These are phyloP conservation scores for Spongilla lacustris DNA, from an alignment of 37 sponge, comb jelly and placozoan species.

Conservation along the genomic window DNA sequence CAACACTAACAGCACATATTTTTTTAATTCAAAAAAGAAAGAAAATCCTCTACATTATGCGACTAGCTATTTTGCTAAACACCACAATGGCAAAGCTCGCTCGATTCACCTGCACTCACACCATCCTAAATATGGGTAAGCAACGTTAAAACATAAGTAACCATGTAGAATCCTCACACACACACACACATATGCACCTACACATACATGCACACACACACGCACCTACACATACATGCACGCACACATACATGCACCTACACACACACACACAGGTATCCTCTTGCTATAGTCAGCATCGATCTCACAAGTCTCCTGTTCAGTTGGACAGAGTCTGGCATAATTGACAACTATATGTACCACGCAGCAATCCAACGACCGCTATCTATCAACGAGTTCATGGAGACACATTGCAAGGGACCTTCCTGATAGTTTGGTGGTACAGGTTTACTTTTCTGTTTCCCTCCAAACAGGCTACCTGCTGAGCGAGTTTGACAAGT, in stretches of 20 bases:
- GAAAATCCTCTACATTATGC: too few relatives aligned
- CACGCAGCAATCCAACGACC: conserved; percentile 13
- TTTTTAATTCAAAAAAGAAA: not conserved
- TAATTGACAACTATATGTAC: conserved; percentile 45
- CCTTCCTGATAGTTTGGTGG: not conserved
- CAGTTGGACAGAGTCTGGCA: conserved; percentile 29
- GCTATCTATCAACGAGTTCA: conserved; percentile 19
- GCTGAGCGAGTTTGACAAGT: conserved; percentile 57
- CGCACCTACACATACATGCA: conserved; percentile 27
- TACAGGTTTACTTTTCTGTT: not conserved
- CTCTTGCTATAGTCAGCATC: conserved; percentile 87
- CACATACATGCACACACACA: conserved; percentile 57
- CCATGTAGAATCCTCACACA: not conserved
- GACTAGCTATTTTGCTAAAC: conserved; percentile 61
- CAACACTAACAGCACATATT: not conserved
- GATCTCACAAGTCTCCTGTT: conserved; percentile 62
- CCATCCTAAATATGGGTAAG: conserved; percentile 77
- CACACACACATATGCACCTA: not conserved
- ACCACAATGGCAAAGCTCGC: conserved; percentile 31
- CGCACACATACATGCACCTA: conserved; percentile 60
- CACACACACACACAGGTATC: conserved; percentile 67
- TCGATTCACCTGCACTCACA: conserved; percentile 59
- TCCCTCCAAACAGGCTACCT: conserved; percentile 27
- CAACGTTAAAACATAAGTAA: not conserved
- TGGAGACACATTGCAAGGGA: conserved; percentile 66